Conservation (phyloP, 2,113 vertebrate species). For the Onychostruthus taczanowskii region DNA sequence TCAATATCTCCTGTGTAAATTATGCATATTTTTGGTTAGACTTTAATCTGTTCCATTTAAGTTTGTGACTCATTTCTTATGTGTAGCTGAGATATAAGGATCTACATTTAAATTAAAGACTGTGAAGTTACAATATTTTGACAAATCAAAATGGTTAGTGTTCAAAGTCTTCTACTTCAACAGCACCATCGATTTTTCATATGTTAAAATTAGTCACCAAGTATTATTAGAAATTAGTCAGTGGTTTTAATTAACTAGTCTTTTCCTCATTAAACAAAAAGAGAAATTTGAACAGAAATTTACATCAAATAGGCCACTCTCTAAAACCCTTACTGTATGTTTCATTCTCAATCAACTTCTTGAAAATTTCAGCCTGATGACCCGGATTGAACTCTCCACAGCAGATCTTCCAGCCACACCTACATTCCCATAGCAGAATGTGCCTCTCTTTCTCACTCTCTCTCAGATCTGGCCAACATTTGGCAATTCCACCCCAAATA, state of each 20-base stretch:
- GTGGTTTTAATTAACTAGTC: background rate
- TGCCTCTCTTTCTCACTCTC: background rate
- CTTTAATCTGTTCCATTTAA: constrained; percentile 35
- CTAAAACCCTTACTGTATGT: background rate
- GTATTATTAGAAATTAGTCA: constrained; percentile 16
- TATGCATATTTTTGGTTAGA: background rate
- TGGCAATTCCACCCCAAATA: background rate
- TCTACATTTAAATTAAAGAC: constrained; percentile 31
- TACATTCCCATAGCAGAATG: background rate
- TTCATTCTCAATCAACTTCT: background rate
- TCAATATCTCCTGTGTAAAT: background rate
- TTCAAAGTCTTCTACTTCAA: constrained; percentile 32
- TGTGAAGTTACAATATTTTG: constrained; percentile 58
- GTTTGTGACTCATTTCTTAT: constrained; percentile 32
- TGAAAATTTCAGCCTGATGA: background rate
- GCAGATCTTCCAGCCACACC: background rate
- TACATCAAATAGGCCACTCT: background rate
- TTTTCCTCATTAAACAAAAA: background rate
- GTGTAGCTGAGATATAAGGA: constrained; percentile 14
- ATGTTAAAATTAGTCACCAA: constrained; percentile 7
- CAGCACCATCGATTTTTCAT: background rate
- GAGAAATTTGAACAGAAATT: background rate
- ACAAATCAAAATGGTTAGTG: constrained; percentile 22
- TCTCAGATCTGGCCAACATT: background rate
- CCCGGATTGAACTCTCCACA: background rate